These are phyloP conservation scores for Geotrupes spiniger DNA, from an alignment of 2,888 invertebrate genomes.

Conservation along the genomic window DNA sequence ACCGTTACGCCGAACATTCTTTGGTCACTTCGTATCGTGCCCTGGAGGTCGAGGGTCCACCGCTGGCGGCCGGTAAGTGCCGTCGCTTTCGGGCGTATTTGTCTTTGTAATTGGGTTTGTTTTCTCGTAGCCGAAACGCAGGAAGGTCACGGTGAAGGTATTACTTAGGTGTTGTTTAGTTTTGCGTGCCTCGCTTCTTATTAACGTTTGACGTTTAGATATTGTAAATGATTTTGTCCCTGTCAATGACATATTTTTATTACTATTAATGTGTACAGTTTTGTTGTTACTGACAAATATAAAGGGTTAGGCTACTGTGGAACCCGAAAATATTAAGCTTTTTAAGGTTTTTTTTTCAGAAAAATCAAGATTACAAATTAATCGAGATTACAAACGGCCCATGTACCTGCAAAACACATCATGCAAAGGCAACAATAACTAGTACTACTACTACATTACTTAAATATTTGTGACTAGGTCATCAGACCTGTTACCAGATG, in stretches of 20 bases:
- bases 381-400: too few species aligned
- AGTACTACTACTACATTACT: too few species aligned
- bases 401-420: too few species aligned
- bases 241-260: background rate
- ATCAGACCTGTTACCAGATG: too few species aligned
- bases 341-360: too few species aligned
- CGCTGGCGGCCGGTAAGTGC: constrained; percentile 41
- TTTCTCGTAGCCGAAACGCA: background rate
- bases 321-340: too few species aligned
- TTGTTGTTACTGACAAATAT: too few species aligned
- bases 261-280: too few species aligned
- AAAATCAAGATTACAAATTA: too few species aligned
- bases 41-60: constrained; percentile 43
- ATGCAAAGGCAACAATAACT: too few species aligned
- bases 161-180: constrained; percentile 1
- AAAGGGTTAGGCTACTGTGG: too few species aligned
- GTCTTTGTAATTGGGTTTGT: constrained; percentile 2
- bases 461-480: too few species aligned
- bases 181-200: background rate
- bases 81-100: background rate
- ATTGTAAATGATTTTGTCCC: background rate
- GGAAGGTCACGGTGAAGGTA: constrained; percentile 1
- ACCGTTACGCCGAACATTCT: constrained; percentile 62
- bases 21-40: constrained; percentile 59
- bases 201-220: background rate